phyloP scores from a whole-genome alignment of 2,113 vertebrate genomes.

The Pseudopodoces humilis region DNA sequence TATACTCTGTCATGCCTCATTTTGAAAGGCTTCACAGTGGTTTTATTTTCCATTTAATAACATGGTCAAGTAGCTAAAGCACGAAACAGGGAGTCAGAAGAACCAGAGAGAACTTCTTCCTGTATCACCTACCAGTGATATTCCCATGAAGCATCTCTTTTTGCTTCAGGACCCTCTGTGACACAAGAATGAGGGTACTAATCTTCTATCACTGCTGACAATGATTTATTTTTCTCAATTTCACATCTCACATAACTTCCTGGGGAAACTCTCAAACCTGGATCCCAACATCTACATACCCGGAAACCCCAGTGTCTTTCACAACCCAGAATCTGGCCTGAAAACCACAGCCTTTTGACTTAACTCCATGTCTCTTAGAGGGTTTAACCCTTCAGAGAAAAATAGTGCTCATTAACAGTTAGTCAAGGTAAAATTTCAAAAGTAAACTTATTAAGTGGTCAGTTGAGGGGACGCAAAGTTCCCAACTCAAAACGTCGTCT shows the following conservation, averaged over 20 bases:
- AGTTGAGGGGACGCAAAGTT: background rate
- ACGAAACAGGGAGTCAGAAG: background rate
- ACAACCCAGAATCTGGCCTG: background rate
- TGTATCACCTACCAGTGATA: background rate
- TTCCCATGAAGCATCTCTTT: background rate
- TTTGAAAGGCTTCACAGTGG: background rate
- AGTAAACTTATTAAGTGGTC: background rate
- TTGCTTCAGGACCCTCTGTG: background rate
- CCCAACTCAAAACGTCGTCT: background rate
- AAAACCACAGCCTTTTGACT: background rate
- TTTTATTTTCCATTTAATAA: background rate
- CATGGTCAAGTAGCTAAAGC: background rate
- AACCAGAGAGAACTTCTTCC: background rate
- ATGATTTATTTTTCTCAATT: background rate
- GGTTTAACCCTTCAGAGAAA: slow-evolving; percentile 35
- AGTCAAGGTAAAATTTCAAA: background rate
- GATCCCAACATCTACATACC: background rate
- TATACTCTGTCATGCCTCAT: background rate
- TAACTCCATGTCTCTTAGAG: background rate
- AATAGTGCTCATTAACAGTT: background rate
- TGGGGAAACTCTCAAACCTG: background rate
- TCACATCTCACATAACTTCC: background rate
- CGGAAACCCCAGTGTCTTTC: background rate
- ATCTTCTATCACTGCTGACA: background rate
- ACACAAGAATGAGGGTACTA: background rate